These are phyloP conservation scores for Phrynocephalus versicolor DNA, from an alignment of 2,113 vertebrate genomes.

Conservation along the genomic window DNA sequence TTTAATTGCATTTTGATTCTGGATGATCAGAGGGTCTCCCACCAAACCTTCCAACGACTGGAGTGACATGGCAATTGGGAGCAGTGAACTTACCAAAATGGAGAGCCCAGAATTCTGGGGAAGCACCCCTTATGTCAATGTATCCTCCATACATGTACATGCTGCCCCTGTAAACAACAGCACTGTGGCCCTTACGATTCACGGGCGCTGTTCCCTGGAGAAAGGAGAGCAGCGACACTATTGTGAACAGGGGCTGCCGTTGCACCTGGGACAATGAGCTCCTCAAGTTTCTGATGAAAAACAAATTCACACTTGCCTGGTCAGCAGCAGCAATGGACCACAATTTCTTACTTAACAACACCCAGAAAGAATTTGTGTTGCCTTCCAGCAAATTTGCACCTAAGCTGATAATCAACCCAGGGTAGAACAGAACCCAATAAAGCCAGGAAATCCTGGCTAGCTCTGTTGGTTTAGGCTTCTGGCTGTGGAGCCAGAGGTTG, in stretches of 20 bases:
- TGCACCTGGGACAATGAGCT: accelerated
- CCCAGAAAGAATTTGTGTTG: background rate
- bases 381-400: background rate
- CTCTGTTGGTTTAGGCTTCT: too few species aligned
- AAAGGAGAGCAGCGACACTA: background rate
- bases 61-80: background rate
- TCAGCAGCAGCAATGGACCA: background rate
- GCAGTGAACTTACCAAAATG: constrained; percentile 74
- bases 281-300: background rate
- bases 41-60: background rate
- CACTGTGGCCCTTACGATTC: constrained; percentile 87
- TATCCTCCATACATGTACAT: constrained; percentile 87
- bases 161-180: constrained; percentile 74
- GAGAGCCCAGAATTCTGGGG: constrained; percentile 86
- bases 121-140: constrained; percentile 82
- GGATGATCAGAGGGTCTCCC: background rate
- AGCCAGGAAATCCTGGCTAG: too few species aligned
- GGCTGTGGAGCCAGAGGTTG: too few species aligned
- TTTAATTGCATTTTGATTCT: background rate
- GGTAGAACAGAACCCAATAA: background rate
- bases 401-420: background rate
- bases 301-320: background rate
- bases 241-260: background rate
- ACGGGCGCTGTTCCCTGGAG: constrained; percentile 67
- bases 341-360: background rate